These are phyloP conservation scores for Brachypalpus laphriformis DNA, from an alignment of 2,888 invertebrate genomes.

Conservation along the genomic window DNA sequence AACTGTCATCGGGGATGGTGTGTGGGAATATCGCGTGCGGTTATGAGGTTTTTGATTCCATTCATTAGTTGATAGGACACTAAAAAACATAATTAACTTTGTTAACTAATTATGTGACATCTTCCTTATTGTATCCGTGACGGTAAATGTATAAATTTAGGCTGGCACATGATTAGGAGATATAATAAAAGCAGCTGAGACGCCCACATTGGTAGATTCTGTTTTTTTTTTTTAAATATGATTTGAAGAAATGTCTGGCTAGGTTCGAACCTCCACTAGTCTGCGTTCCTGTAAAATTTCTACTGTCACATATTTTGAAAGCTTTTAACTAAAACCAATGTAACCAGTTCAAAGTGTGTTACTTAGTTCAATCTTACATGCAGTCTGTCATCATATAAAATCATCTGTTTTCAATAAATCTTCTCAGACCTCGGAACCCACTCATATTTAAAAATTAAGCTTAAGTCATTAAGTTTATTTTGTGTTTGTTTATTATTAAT, in stretches of 20 bases:
- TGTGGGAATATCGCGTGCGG: slow-evolving; percentile 25
- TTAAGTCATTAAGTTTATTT: not conserved
- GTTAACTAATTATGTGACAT: slow-evolving; percentile 7
- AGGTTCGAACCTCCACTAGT: no score
- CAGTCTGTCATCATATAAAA: not conserved
- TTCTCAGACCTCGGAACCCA: not conserved
- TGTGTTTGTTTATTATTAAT: not conserved
- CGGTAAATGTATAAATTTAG: not conserved
- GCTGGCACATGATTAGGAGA: not conserved
- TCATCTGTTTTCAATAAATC: not conserved
- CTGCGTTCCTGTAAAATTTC: no score
- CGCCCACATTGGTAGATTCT: not conserved
- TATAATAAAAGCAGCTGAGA: not conserved
- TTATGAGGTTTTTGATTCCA: slow-evolving; percentile 10
- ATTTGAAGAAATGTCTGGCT: no score
- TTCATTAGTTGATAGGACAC: slow-evolving; percentile 23
- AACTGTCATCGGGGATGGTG: slow-evolving; percentile 26
- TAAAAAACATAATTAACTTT: slow-evolving; percentile 4
- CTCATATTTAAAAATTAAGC: not conserved
- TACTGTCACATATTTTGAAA: no score
- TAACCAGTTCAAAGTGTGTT: no score
- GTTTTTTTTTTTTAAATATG: no score
- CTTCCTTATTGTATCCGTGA: not conserved
- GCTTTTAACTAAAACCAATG: no score
- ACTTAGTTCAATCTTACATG: no score